A percentile compares a stretch with the other conserved stretches of the same genome.
Evolutionary conservation across 2,797 vertebrate genomes (phyloP).

Genomic region (Protosalanx chinensis): DNA sequence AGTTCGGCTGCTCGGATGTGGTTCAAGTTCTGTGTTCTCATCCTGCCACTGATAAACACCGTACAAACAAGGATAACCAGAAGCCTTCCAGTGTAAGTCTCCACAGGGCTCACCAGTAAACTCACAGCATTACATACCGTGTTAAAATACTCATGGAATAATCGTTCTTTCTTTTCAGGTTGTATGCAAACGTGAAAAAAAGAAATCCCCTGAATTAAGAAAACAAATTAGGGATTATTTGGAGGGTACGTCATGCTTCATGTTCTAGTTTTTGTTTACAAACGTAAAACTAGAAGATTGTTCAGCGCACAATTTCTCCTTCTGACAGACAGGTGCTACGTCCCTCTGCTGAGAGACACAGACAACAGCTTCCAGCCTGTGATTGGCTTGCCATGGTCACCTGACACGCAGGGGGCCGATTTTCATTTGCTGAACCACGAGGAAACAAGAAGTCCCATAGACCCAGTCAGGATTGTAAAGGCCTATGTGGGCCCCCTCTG

Average conservation of each 20-base stretch:
- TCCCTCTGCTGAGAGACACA: constrained; percentile 79
- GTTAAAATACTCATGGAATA: neutral
- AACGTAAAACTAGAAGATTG: neutral
- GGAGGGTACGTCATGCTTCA: constrained; percentile 68
- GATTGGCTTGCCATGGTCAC: constrained; percentile 78
- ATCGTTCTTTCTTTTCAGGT: constrained; percentile 62
- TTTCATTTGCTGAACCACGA: constrained; percentile 35
- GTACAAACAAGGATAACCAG: constrained; percentile 76
- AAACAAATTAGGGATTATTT: constrained; percentile 75
- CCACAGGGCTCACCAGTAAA: neutral
- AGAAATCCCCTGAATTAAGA: constrained; percentile 75
- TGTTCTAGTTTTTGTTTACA: neutral
- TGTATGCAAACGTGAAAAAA: constrained; percentile 84
- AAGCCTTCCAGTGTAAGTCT: constrained; percentile 78
- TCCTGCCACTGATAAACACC: constrained; percentile 75
- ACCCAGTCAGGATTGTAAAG: constrained; percentile 73
- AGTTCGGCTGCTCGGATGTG: constrained; percentile 81
- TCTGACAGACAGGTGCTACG: constrained; percentile 74
- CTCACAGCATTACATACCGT: neutral
- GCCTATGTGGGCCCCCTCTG: constrained; percentile 82
- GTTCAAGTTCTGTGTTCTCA: constrained; percentile 83
- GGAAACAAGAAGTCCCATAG: constrained; percentile 67
- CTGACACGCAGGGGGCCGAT: constrained; percentile 54
- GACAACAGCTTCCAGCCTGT: constrained; percentile 79
- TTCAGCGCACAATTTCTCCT: neutral